phyloP scores from a whole-genome alignment of 2,797 vertebrate species.

The Ceryle rudis region DNA sequence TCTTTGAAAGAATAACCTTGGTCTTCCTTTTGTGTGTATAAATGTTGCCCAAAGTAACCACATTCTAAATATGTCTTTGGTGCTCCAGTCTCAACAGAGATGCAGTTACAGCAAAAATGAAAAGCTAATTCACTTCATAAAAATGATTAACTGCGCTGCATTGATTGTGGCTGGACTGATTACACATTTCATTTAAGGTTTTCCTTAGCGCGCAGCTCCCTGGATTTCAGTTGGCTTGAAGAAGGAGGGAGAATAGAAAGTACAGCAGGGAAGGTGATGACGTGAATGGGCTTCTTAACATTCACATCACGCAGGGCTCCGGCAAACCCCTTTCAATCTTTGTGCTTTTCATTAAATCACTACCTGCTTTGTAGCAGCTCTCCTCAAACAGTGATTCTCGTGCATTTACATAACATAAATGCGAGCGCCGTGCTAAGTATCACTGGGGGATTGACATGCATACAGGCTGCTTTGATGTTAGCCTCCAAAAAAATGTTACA shows the following conservation, averaged over 20 bases:
- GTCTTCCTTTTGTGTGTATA: not conserved
- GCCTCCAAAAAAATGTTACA: not conserved
- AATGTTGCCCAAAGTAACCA: not conserved
- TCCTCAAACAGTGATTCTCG: not conserved
- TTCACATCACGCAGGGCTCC: constrained; percentile 29
- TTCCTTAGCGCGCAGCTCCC: constrained; percentile 40
- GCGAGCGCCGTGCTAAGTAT: not conserved
- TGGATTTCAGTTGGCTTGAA: constrained; percentile 3
- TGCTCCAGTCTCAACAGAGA: not conserved
- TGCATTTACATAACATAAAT: constrained; percentile 14
- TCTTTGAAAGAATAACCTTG: not conserved
- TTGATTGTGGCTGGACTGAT: constrained; percentile 58
- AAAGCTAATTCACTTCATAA: constrained; percentile 16
- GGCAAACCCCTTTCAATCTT: constrained; percentile 41
- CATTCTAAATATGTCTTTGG: not conserved
- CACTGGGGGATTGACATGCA: not conserved
- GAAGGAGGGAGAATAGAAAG: not conserved
- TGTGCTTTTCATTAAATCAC: constrained; percentile 42
- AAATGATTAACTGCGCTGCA: constrained; percentile 37
- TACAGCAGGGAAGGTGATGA: constrained; percentile 29
- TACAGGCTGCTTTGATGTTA: not conserved
- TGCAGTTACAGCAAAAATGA: not conserved
- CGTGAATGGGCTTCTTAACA: constrained; percentile 31
- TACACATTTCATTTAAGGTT: constrained; percentile 24
- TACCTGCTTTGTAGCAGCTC: constrained; percentile 43